These are phyloP conservation scores for Thalassophryne amazonica DNA, from an alignment of 2,797 vertebrate genomes.

Conservation along the genomic window DNA sequence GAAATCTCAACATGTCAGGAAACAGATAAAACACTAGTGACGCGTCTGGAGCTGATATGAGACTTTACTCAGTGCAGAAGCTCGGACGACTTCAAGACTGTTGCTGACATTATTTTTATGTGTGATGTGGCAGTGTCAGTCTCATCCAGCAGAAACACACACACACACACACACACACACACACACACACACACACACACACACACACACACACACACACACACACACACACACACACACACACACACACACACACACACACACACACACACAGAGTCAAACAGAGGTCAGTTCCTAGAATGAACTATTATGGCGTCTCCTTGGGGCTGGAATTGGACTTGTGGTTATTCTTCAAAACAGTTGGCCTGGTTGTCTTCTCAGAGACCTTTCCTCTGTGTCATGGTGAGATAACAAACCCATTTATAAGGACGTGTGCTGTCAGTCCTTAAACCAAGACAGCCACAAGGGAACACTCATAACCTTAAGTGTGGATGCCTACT, in stretches of 20 bases:
- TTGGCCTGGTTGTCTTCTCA: slow-evolving; percentile 36
- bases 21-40: slow-evolving; percentile 65
- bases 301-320: slow-evolving; percentile 50
- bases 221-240: slow-evolving; percentile 2
- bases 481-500: neutral
- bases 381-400: slow-evolving; percentile 34
- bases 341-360: slow-evolving; percentile 53
- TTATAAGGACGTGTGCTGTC: slow-evolving; percentile 35
- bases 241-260: slow-evolving; percentile 4
- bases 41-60: slow-evolving; percentile 16
- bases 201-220: too few relatives aligned
- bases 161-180: too few relatives aligned
- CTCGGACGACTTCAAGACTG: too few relatives aligned
- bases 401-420: slow-evolving; percentile 47
- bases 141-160: too few relatives aligned
- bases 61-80: too few relatives aligned
- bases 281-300: slow-evolving; percentile 49
- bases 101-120: too few relatives aligned
- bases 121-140: too few relatives aligned
- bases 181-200: too few relatives aligned
- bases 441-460: slow-evolving; percentile 29
- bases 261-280: slow-evolving; percentile 20
- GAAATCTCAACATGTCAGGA: slow-evolving; percentile 49
- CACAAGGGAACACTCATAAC: slow-evolving; percentile 15
- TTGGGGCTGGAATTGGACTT: slow-evolving; percentile 49